phyloP scores from a whole-genome alignment of 2,113 vertebrate species.

The Eudorcas thomsonii region DNA sequence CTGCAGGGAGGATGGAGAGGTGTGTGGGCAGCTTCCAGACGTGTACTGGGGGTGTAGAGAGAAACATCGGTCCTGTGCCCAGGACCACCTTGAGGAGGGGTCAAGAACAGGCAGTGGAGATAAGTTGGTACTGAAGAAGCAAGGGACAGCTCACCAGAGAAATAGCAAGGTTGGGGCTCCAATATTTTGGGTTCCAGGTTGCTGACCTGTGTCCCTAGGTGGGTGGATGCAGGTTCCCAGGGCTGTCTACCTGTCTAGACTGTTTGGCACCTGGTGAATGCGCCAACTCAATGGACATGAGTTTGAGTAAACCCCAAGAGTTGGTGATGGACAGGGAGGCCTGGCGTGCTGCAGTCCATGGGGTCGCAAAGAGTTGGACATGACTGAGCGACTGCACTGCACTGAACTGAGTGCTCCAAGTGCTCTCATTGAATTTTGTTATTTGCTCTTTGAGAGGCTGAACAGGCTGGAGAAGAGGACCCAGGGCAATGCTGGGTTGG shows the following conservation, averaged over 20 bases:
- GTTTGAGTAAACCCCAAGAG: neutral
- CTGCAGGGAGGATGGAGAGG: accelerated
- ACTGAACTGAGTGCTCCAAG: neutral
- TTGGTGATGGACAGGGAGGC: neutral
- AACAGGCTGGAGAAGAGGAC: neutral
- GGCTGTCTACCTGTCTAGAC: neutral
- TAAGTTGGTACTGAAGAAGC: neutral
- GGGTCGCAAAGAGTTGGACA: neutral
- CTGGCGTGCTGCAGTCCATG: neutral
- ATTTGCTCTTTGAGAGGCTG: neutral
- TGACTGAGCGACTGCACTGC: neutral
- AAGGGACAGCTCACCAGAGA: neutral
- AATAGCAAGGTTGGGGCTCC: neutral
- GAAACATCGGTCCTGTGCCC: neutral
- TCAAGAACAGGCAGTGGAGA: neutral
- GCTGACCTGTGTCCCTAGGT: accelerated
- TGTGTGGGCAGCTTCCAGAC: accelerated
- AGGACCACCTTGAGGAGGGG: neutral
- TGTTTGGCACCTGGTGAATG: neutral
- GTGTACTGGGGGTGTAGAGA: neutral
- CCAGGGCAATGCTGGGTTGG: neutral
- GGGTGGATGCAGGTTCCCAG: neutral
- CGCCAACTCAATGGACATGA: neutral
- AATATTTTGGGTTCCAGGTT: neutral
- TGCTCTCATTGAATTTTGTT: no score